Evolutionary conservation across 2,113 vertebrate species (phyloP), one percentile per base, ranked within the genome.

Genomic region (Numida meleagris): DNA sequence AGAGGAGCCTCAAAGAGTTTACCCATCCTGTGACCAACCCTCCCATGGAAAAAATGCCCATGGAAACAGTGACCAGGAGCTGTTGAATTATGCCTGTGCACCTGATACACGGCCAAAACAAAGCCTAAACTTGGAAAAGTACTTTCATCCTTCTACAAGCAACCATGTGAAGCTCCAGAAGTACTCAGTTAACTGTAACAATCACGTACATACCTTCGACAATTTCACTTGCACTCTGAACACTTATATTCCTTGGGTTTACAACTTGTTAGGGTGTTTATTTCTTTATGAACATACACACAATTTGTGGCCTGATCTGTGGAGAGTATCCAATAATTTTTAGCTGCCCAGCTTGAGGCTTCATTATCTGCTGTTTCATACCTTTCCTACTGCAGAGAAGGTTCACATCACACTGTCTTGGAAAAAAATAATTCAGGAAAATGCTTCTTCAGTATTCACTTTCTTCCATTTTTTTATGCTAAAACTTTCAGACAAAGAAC

Each of bases 41-140:
- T 13, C 24, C 19, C 40, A 14, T 5, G 2, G 45, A n/a, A 62
- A 55, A 74, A 7, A 25, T 1, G 0, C 8, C 38, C 2, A 0
- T 3, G 1, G 43, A n/a, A 48, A 70, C 33, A 53, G 34, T 1
- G 4, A 46, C 14, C 40, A 20, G 48, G 40, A 73, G 12, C 38
- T 59, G 34, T 6, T 75, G 82, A 42, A 21, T 70, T 65, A 25
- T 3, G 0, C 29, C 40, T 61, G 27, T 67, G 46, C 5, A 65
- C 33, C 33, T 2, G 4, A 2, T 34, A 51, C 18, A 6, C 36
- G 83, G 24, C 7, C 58, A 53, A 75, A 34, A 51, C 42, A 11
- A 42, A 57, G 13, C n/a, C 15, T 38, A 2, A 76, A 27, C 21
- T 53, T 10, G 1, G 27, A 29, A 1, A 1, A 40, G 6, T 11